A percentile compares a stretch with the other conserved stretches of the same genome.
These are phyloP conservation scores for Sander vitreus DNA, from an alignment of 2,113 vertebrate species.

Conservation along the genomic window DNA sequence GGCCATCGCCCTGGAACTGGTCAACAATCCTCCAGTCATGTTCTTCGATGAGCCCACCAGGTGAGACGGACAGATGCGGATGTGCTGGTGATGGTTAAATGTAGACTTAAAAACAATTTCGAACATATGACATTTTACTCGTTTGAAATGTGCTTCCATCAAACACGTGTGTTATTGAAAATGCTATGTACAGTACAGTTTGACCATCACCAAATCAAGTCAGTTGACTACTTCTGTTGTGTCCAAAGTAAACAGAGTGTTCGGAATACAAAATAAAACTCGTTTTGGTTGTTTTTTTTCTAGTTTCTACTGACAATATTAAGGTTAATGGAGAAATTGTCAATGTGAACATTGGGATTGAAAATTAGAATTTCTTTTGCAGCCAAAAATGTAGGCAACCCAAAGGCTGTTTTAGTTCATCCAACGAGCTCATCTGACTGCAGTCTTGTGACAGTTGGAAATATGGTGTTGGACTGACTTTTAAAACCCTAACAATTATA, in stretches of 20 bases:
- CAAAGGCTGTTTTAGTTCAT: neutral
- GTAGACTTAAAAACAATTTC: neutral
- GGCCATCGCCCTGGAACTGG: conserved; percentile 95
- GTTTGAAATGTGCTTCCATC: neutral
- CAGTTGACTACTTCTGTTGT: neutral
- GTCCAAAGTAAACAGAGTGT: neutral
- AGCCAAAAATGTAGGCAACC: neutral
- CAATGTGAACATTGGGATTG: neutral
- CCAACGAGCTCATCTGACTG: neutral
- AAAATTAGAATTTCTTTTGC: neutral
- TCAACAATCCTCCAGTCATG: conserved; percentile 98
- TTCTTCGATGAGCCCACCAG: conserved; percentile 99
- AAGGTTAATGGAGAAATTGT: neutral
- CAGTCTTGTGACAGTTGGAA: neutral
- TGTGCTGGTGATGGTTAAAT: neutral
- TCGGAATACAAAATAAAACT: neutral
- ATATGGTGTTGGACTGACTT: conserved; percentile 5
- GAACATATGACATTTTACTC: neutral
- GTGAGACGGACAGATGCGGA: conserved; percentile 73
- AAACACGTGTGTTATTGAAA: neutral
- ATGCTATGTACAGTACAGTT: neutral
- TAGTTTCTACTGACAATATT: neutral
- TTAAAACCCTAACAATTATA: neutral
- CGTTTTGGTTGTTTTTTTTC: neutral
- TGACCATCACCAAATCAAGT: neutral